Percentiles rank a stretch among this genome's conserved stretches.
phyloP scores from a whole-genome alignment of 2,797 vertebrate species.

The Thamnophis elegans region DNA sequence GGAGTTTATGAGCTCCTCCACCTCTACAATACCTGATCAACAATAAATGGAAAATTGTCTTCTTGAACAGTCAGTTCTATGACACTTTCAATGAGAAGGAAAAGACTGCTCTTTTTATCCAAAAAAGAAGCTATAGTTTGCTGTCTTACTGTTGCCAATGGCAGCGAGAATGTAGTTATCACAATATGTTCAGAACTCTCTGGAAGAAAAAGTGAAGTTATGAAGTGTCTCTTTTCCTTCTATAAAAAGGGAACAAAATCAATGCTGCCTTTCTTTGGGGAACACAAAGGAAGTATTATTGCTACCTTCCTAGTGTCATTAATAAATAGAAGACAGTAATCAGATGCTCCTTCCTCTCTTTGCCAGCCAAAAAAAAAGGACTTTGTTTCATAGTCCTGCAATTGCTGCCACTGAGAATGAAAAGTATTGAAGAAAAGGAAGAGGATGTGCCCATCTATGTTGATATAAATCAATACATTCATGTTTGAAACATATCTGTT shows the following conservation, averaged over 20 bases:
- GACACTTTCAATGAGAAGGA: background rate
- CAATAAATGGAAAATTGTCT: background rate
- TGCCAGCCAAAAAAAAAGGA: background rate
- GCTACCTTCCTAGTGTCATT: background rate
- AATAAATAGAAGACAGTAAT: background rate
- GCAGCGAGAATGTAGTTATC: background rate
- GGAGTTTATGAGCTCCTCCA: background rate
- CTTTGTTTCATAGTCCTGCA: background rate
- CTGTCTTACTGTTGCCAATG: background rate
- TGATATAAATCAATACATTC: background rate
- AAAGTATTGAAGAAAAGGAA: background rate
- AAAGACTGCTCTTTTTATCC: background rate
- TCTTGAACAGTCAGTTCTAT: background rate
- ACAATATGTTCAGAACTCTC: background rate
- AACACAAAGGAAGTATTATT: background rate
- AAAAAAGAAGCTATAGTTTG: background rate
- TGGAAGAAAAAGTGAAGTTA: background rate
- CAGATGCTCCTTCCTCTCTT: background rate
- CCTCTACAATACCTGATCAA: background rate
- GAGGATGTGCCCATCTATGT: background rate
- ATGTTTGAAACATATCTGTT: background rate
- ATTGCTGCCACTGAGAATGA: background rate
- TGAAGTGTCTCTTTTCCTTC: background rate
- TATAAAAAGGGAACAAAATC: background rate
- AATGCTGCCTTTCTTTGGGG: background rate